Evolutionary conservation across 2,797 vertebrate species (phyloP).

Genomic region (Gorsachius magnificus): DNA sequence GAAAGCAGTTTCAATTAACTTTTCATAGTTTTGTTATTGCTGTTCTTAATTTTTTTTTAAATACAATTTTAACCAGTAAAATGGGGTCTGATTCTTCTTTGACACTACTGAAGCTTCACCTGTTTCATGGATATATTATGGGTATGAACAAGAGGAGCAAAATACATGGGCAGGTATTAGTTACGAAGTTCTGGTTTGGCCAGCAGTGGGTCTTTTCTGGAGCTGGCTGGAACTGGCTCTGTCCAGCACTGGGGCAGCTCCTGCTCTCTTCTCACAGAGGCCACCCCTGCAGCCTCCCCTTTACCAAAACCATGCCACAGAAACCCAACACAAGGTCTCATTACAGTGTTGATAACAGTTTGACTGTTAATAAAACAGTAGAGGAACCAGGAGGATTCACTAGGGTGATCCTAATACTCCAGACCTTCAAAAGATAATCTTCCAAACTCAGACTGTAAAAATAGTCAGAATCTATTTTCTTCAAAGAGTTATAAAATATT

Average conservation of each 20-base stretch:
- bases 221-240: background rate
- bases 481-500: background rate
- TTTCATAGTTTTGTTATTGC: background rate
- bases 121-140: background rate
- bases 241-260: rapidly evolving
- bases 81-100: background rate
- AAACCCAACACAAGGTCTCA: background rate
- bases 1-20: background rate
- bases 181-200: background rate
- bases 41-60: conserved; percentile 10
- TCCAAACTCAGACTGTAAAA: background rate
- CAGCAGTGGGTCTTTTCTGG: background rate
- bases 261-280: background rate
- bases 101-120: background rate
- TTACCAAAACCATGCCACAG: background rate
- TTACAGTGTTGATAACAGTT: background rate
- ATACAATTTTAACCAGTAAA: background rate
- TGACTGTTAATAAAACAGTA: background rate
- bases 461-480: background rate
- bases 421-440: background rate
- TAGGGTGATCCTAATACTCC: background rate
- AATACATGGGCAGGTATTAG: background rate
- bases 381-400: background rate
- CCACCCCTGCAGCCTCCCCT: background rate
- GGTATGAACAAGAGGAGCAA: background rate